Percentiles rank a stretch among this genome's conserved stretches.
Evolutionary conservation across 2,888 invertebrate species (phyloP).

Genomic region (Torymus auratus): DNA sequence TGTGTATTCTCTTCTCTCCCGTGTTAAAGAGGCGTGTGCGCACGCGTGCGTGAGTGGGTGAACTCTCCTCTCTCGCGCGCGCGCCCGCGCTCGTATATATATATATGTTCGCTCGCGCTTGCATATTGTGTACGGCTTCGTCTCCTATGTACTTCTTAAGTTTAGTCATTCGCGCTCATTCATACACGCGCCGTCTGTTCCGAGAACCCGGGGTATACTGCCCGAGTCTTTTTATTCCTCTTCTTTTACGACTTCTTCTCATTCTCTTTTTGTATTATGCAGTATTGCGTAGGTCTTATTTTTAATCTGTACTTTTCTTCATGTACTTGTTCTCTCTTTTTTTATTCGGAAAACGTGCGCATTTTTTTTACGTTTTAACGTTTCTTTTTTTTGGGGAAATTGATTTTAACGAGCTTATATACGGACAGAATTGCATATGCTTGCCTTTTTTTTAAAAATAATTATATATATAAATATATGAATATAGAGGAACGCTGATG

Average conservation of each 20-base stretch:
- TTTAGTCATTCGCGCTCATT: constrained; percentile 31
- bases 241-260: not conserved
- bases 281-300: constrained; percentile 22
- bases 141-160: constrained; percentile 4
- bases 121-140: no score
- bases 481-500: constrained; percentile 7
- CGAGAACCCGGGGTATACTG: constrained; percentile 1
- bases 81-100: not conserved
- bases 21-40: not conserved
- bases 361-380: no score
- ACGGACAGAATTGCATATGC: not conserved
- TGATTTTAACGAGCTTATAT: constrained; percentile 49
- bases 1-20: constrained; percentile 21
- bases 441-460: no score
- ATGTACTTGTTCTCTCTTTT: no score
- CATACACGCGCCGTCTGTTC: not conserved
- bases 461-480: not conserved
- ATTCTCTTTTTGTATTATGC: constrained; percentile 4
- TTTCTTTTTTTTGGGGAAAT: not conserved
- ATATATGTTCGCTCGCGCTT: not conserved
- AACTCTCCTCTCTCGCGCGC: not conserved
- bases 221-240: no score
- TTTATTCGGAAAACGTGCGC: no score
- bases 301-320: constrained; percentile 1
- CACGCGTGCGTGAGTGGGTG: constrained; percentile 1